Percentiles rank a stretch among this genome's conserved stretches.
Evolutionary conservation across 2,797 vertebrate species (phyloP).

Genomic region (Myotis findleyi): DNA sequence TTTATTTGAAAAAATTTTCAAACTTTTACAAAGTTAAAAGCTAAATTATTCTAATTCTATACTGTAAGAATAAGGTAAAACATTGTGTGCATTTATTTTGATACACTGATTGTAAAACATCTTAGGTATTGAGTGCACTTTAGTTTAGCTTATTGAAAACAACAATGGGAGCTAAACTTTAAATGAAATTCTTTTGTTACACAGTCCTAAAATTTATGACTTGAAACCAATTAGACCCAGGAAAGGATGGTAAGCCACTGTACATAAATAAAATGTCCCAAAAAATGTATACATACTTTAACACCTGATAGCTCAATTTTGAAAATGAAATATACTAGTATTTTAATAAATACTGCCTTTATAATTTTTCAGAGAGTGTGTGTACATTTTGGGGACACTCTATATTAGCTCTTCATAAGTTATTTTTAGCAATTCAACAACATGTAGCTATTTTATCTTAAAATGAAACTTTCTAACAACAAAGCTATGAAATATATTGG

Average conservation of each 20-base stretch:
- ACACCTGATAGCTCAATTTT: no score
- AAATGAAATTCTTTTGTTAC: slow-evolving; percentile 30
- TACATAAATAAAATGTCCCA: neutral
- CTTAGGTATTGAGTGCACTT: neutral
- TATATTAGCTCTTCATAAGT: slow-evolving; percentile 6
- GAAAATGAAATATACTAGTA: no score
- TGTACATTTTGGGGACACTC: no score
- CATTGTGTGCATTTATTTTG: neutral
- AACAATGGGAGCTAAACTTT: neutral
- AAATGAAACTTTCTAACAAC: slow-evolving; percentile 27
- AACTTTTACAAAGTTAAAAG: slow-evolving; percentile 27
- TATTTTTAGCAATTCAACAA: neutral
- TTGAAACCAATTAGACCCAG: neutral
- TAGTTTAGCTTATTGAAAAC: neutral
- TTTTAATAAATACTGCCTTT: no score
- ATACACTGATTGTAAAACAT: neutral
- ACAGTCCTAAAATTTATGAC: neutral
- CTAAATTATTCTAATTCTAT: slow-evolving; percentile 2
- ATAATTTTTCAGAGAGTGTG: no score
- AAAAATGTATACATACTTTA: no score
- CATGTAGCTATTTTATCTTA: neutral
- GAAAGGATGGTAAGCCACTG: neutral
- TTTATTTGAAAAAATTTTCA: neutral
- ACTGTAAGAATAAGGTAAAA: neutral
- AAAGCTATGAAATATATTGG: neutral